phyloP scores from a whole-genome alignment of 1,140 invertebrate species.

The Vanessa atalanta region DNA sequence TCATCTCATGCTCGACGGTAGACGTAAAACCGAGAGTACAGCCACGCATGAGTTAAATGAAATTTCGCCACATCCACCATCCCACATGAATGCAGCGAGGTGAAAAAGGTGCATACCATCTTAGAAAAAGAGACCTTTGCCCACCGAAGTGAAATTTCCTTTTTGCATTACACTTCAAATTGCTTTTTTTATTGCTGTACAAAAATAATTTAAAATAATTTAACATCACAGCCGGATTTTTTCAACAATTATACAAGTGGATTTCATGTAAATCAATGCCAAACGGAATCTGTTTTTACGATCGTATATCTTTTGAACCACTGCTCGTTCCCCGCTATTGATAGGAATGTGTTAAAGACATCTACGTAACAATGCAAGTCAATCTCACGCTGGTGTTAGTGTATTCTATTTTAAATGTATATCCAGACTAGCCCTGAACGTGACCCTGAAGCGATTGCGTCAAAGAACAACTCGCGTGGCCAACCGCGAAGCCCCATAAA shows the following conservation, averaged over 20 bases:
- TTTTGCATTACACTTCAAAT: too few species aligned
- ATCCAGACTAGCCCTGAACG: conserved; percentile 57
- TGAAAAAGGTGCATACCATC: too few species aligned
- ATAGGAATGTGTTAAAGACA: conserved; percentile 17
- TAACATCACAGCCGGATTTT: not conserved
- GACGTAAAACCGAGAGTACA: too few species aligned
- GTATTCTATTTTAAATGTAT: conserved; percentile 38
- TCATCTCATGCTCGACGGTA: too few species aligned
- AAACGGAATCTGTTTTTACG: conserved; percentile 8
- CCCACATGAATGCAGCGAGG: too few species aligned
- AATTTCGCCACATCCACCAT: too few species aligned
- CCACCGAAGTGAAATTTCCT: too few species aligned
- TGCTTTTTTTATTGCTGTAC: too few species aligned
- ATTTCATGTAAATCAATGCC: not conserved
- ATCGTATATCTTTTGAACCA: conserved; percentile 12
- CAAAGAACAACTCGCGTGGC: conserved; percentile 34
- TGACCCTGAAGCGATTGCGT: conserved; percentile 63
- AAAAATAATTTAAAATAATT: too few species aligned
- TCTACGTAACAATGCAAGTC: conserved; percentile 32
- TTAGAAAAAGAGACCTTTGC: too few species aligned
- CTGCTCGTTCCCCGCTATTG: not conserved
- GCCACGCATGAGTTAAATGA: too few species aligned
- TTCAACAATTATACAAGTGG: not conserved
- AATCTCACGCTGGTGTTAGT: conserved; percentile 22
- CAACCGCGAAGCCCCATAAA: conserved; percentile 60